Evolutionary conservation across 2,888 invertebrate genomes (phyloP).

Genomic region (Muscina levida): DNA sequence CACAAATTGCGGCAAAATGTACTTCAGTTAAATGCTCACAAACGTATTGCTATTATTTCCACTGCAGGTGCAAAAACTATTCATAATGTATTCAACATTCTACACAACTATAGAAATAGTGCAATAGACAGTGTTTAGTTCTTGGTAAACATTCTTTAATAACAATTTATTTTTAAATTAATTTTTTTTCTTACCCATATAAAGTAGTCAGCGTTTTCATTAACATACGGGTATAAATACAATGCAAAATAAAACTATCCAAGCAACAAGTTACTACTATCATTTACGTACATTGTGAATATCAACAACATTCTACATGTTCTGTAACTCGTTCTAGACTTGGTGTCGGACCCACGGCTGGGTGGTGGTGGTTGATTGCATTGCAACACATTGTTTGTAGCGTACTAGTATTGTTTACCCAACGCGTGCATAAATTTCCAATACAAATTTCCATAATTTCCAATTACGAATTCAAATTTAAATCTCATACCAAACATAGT

Average conservation of each 20-base stretch:
- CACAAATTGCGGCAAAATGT: too few species aligned
- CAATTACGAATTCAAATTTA: conserved; percentile 12
- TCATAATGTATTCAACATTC: background rate
- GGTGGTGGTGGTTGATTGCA: too few species aligned
- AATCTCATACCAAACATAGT: conserved; percentile 2
- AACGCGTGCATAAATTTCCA: background rate
- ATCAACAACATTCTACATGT: too few species aligned
- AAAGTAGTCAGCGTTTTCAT: background rate
- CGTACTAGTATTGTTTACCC: conserved; percentile 9
- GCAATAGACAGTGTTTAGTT: too few species aligned
- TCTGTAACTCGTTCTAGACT: too few species aligned
- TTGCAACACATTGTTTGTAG: background rate
- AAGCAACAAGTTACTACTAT: too few species aligned
- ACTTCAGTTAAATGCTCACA: too few species aligned
- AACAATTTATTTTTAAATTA: too few species aligned
- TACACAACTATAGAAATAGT: too few species aligned
- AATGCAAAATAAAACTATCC: background rate
- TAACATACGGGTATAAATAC: background rate
- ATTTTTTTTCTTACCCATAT: conserved; percentile 1
- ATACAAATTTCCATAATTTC: conserved; percentile 34
- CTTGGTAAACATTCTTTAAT: too few species aligned
- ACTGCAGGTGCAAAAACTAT: background rate
- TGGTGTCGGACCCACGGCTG: too few species aligned
- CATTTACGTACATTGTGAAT: too few species aligned
- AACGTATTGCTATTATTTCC: background rate